Base-by-base conservation (phyloP, 2,888 invertebrate genomes). In the Coleophora flavipennella region DNA sequence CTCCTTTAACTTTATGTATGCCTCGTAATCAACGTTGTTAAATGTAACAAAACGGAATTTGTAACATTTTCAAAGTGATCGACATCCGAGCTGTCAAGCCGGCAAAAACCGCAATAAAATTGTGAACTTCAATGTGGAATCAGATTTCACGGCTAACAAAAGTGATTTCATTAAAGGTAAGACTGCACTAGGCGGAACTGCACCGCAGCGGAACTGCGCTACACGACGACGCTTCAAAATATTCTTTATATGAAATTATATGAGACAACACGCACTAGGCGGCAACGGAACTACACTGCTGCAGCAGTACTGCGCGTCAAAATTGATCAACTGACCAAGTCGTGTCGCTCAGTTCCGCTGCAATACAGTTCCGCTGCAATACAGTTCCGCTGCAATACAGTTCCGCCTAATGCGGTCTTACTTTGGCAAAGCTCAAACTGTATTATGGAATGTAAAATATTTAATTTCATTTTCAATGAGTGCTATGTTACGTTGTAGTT, bases 401-500 rank as follows among this genome's bases (percentile, higher is more conserved):
- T n/a, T n/a, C n/a, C n/a, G n/a, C n/a, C n/a, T n/a, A n/a, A n/a
- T n/a, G n/a, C n/a, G n/a, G n/a, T n/a, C n/a, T 50, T 59, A 57
- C 47, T 67, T 67, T 75, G 75, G 78, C 79, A 63, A 80, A 81
- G 83, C 83, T 83, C 81, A 81, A 84, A 79, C 67, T 68, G 62
- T 69, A 67, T 57, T 67, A 7, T 29, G 55, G 62, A 66, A 58
- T 50, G 46, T 50, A 52, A 49, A 57, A 57, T 59, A 11, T 29
- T 29, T 29, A 11, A n/a, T 64, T 58, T 59, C 52, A 54, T 62
- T 70, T 75, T 71, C 60, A 62, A 71, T 67, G 78, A 77, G 79
- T 80, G 79, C 78, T 81, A 77, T 75, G 76, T 78, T 74, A 72
- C 57, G 56, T 57, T 57, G 61, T 76, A 72, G 64, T 50, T 72